Evolutionary conservation across 2,888 invertebrate genomes (phyloP).

Genomic region (Nymphalis c-album): DNA sequence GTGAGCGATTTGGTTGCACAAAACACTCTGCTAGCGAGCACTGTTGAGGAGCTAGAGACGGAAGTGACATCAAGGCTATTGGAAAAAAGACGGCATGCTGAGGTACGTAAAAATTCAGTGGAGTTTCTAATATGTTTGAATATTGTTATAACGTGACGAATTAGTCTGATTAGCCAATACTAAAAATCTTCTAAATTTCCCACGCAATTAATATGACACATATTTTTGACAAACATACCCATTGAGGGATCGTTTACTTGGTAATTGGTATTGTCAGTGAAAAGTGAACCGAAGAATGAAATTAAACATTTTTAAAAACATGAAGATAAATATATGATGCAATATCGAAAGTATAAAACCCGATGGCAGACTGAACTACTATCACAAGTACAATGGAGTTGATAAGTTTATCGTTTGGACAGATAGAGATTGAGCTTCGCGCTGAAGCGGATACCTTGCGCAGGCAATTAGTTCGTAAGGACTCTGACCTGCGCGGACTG

Average conservation of each 20-base stretch:
- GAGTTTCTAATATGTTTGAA: no score
- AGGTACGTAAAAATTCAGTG: conserved; percentile 49
- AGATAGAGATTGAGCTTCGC: conserved; percentile 63
- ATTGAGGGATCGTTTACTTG: no score
- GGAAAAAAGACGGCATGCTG: conserved; percentile 57
- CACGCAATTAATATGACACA: no score
- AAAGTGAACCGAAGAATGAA: no score
- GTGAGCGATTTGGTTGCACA: conserved; percentile 85
- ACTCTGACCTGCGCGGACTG: conserved; percentile 77
- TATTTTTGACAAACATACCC: no score
- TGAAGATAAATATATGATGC: no score
- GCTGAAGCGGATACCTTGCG: conserved; percentile 62
- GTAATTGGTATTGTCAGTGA: no score
- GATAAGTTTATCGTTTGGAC: conserved; percentile 31
- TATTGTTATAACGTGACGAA: no score
- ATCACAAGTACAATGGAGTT: not conserved
- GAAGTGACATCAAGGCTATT: conserved; percentile 83
- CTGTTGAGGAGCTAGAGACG: conserved; percentile 85
- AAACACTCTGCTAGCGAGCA: conserved; percentile 84
- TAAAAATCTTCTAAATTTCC: no score
- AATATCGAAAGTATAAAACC: no score
- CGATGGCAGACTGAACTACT: not conserved
- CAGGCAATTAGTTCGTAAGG: conserved; percentile 69
- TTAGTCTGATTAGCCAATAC: no score
- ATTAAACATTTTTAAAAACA: no score